These are phyloP conservation scores for Champsocephalus gunnari DNA, from an alignment of 2,797 vertebrate genomes.

Conservation along the genomic window DNA sequence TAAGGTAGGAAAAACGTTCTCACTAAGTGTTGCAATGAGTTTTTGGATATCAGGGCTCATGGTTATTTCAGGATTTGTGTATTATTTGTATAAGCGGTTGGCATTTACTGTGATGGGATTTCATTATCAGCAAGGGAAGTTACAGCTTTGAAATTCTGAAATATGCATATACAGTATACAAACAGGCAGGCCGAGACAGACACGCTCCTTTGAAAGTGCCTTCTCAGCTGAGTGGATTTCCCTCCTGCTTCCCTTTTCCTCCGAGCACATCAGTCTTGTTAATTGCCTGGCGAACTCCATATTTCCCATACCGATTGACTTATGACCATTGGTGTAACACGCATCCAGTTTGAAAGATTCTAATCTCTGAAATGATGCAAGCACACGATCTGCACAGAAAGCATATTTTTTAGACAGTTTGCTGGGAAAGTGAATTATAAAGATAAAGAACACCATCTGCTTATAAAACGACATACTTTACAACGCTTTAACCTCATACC, in stretches of 20 bases:
- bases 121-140: constrained; percentile 48
- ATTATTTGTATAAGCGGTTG: constrained; percentile 54
- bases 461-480: neutral
- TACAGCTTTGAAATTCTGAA: constrained; percentile 58
- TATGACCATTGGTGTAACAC: constrained; percentile 47
- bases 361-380: constrained; percentile 11
- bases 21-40: constrained; percentile 10
- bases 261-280: constrained; percentile 55
- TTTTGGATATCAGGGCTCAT: constrained; percentile 30
- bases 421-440: constrained; percentile 19
- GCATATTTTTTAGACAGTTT: constrained; percentile 10
- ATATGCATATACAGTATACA: constrained; percentile 16
- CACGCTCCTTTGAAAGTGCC: constrained; percentile 41
- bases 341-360: constrained; percentile 29
- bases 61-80: constrained; percentile 54
- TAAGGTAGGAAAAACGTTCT: constrained; percentile 23
- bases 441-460: constrained; percentile 37
- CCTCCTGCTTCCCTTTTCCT: constrained; percentile 55
- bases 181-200: constrained; percentile 10
- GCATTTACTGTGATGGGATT: constrained; percentile 43
- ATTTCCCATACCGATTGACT: constrained; percentile 46
- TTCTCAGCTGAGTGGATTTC: constrained; percentile 59
- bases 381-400: constrained; percentile 31
- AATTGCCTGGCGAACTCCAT: constrained; percentile 51
- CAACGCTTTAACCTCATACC: neutral